Conservation (phyloP, 2,113 vertebrate genomes). For the Pao palembangensis region DNA sequence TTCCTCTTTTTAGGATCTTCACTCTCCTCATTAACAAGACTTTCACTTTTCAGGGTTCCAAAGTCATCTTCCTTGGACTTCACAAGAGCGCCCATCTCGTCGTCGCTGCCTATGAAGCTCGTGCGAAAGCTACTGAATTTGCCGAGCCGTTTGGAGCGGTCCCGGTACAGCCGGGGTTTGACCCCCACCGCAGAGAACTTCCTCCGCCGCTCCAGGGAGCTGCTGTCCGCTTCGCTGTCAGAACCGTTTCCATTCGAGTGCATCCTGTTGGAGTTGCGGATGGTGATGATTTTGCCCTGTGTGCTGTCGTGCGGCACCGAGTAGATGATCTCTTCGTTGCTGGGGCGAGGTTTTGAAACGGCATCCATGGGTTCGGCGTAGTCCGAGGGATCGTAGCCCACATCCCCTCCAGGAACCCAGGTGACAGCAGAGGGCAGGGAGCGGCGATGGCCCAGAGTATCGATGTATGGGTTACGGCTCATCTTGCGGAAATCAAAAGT, state of each 20-base stretch:
- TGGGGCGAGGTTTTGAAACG: constrained; percentile 84
- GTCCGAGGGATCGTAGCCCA: constrained; percentile 90
- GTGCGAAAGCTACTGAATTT: constrained; percentile 88
- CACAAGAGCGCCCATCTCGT: constrained; percentile 83
- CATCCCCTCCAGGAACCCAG: constrained; percentile 83
- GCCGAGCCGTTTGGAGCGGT: constrained; percentile 86
- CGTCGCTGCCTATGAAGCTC: constrained; percentile 90
- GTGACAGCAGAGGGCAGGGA: constrained; percentile 82
- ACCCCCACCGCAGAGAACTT: constrained; percentile 75
- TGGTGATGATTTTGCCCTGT: constrained; percentile 97
- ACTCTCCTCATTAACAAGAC: constrained; percentile 78
- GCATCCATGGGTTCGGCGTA: constrained; percentile 95
- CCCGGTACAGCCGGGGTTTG: constrained; percentile 88
- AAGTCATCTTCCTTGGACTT: constrained; percentile 89
- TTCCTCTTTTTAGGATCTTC: constrained; percentile 85
- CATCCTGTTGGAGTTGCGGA: constrained; percentile 91
- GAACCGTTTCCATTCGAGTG: constrained; percentile 92
- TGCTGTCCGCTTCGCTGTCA: constrained; percentile 90
- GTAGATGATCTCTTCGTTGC: constrained; percentile 96
- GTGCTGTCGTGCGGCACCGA: constrained; percentile 97
- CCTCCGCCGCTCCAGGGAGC: constrained; percentile 86
- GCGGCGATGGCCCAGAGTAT: constrained; percentile 80
- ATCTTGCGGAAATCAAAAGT: constrained; percentile 86
- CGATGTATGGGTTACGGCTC: constrained; percentile 80
- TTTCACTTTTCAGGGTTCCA: constrained; percentile 79